Evolutionary conservation across 2,888 invertebrate genomes (phyloP).

Genomic region (Caenorhabditis imperialis): DNA sequence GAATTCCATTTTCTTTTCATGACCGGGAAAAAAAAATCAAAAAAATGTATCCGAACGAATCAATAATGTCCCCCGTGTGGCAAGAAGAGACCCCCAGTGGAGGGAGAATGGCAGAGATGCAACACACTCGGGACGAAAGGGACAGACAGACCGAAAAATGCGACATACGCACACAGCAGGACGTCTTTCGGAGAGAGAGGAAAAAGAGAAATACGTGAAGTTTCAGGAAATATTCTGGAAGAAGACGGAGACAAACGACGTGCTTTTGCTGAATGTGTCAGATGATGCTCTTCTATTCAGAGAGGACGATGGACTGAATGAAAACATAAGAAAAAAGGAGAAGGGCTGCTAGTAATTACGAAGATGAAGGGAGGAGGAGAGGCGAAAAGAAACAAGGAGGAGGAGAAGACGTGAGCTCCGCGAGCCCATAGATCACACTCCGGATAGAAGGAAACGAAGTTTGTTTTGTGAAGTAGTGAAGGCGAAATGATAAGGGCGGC

Average conservation of each 20-base stretch:
- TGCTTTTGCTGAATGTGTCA: background rate
- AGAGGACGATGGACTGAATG: slow-evolving; percentile 7
- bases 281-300: background rate
- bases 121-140: slow-evolving; percentile 12
- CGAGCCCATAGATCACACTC: slow-evolving; percentile 19
- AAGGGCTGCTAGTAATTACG: background rate
- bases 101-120: slow-evolving; percentile 16
- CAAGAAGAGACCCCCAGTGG: slow-evolving; percentile 2
- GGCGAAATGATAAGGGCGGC: background rate
- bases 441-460: background rate
- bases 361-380: slow-evolving; percentile 7
- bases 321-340: too few species aligned
- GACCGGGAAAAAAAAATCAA: too few species aligned
- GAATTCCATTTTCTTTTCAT: too few species aligned
- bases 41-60: too few species aligned
- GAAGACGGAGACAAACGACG: background rate
- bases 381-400: background rate
- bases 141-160: too few species aligned
- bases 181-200: background rate
- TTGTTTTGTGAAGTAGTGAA: slow-evolving; percentile 1
- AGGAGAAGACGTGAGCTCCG: slow-evolving; percentile 6
- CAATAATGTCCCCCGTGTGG: too few species aligned
- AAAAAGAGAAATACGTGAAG: slow-evolving; percentile 2
- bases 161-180: slow-evolving; percentile 20
- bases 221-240: background rate